Evolutionary conservation across 2,797 vertebrate genomes (phyloP).

Genomic region (Pseudochirops cupreus): DNA sequence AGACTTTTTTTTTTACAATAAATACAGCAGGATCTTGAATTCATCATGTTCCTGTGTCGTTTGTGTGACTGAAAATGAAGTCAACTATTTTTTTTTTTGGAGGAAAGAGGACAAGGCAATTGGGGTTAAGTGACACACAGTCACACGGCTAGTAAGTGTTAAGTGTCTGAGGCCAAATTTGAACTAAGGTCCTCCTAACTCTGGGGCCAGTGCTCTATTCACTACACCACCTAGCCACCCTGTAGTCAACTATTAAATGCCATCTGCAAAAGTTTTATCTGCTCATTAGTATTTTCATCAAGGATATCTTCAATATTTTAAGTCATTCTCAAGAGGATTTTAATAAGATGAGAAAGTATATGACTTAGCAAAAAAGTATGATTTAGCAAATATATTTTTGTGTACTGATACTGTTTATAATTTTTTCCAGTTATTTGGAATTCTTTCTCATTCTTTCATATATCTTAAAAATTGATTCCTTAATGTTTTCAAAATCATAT

Average conservation of each 20-base stretch:
- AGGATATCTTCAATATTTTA: background rate
- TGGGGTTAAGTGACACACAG: too few species aligned
- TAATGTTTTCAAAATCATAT: background rate
- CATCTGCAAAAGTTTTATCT: background rate
- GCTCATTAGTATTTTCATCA: background rate
- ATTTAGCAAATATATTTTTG: background rate
- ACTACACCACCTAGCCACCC: too few species aligned
- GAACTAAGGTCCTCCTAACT: too few species aligned
- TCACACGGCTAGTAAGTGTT: too few species aligned
- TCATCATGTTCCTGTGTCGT: background rate
- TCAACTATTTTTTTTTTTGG: background rate
- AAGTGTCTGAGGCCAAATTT: too few species aligned
- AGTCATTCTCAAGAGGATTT: background rate
- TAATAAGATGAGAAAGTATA: background rate
- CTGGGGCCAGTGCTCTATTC: too few species aligned
- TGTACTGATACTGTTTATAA: background rate
- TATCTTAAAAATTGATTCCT: background rate
- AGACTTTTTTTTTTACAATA: background rate
- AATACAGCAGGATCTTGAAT: background rate
- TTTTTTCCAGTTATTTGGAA: background rate
- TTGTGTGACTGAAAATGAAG: background rate
- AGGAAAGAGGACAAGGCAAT: too few species aligned
- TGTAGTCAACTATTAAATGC: background rate
- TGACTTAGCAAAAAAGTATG: too few species aligned
- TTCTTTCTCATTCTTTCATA: background rate